Base-by-base conservation (phyloP, 2,797 vertebrate genomes). In the Hemibagrus guttatus region DNA sequence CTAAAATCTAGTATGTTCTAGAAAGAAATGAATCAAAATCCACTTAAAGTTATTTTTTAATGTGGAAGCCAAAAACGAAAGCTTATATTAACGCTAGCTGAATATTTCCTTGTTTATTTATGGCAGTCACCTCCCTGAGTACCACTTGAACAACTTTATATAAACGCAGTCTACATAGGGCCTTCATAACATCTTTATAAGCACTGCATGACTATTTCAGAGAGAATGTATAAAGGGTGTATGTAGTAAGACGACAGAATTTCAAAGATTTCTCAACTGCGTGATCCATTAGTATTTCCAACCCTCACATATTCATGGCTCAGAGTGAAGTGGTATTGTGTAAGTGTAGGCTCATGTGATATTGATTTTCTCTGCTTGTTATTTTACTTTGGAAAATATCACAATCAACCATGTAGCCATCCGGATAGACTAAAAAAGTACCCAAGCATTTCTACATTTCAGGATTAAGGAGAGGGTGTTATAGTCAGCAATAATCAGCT, bases 361-460 rank as follows among this genome's bases (percentile, higher is more conserved):
- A 74, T 74, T 49, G 42, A 74, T 74, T 74, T 74, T 74, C 14
- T 12, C 46, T 52, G 72, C 42, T 74, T 74, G 42, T 14, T 74
- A 74, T 52, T 72, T 46, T 46, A 7, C 69, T 39, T 69, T 69
- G 39, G 39, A 17, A 39, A 19, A 17, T 9, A 31, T 5, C 2
- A 13, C 28, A 16, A 6, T 66, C 64, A 39, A 23, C 11, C 0
- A 14, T 52, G 3, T 0, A 42, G 13, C 16, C 26, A 52, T 74
- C 4, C 42, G 11, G 68, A 23, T 16, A 31, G 35, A 17, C 23
- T 16, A 74, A 46, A 74, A 26, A 74, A 14, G n/a, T 23, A n/a
- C 46, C 7, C 1, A 7, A 39, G 17, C 6, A 39, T 42, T 74
- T 74, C 42, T 26, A n/a, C 12, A 74, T 49, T 49, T 26, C 12